Base-by-base conservation (phyloP, 2,797 vertebrate genomes). In the Enteromius trimaculatus region DNA sequence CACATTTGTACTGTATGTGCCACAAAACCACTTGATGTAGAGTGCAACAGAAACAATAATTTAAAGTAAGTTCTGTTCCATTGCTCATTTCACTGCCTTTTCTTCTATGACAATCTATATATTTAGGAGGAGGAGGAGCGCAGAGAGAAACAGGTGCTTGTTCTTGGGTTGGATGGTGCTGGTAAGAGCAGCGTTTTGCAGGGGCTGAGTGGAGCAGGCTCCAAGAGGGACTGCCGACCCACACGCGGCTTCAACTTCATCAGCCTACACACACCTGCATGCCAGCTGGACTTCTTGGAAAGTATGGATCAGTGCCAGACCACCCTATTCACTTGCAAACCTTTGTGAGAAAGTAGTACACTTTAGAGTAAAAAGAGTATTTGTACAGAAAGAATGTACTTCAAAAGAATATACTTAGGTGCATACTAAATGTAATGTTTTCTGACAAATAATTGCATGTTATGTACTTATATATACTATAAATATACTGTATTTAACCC, bases 171-270 rank as follows among this genome's bases (percentile, higher is more conserved):
- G 91, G 96, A 97, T 0, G 97, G 97, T 0, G 95, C 96, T 0
- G 97, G 97, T 58, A 98, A 98, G 91, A 98, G 96, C 95, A 97
- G 97, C 37, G 90, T 98, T 90, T 91, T 98, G 62, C 96, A 95
- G 84, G 92, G 94, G 60, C 85, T 98, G 80, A 93, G 93, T 0
- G 95, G 94, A 3, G 92, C 92, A 77, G 90, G 86, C 0, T 65
- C 85, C 0, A 92, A 91, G 10, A 92, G 87, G 74, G 90, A 90
- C 49, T 95, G 94, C 68, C 72, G 93, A 2, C 97, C 97, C 82
- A 98, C 97, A 11, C 92, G 93, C 0, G 96, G 96, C 85, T 98
- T 98, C 90, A 98, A 96, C 92, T 96, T 96, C 34, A 95, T 96
- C 83, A 95, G 95, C 79, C 91, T 97, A 49, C 91, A 86, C 7